Base-by-base conservation (phyloP, 2,797 vertebrate genomes). In the Microchirus variegatus region DNA sequence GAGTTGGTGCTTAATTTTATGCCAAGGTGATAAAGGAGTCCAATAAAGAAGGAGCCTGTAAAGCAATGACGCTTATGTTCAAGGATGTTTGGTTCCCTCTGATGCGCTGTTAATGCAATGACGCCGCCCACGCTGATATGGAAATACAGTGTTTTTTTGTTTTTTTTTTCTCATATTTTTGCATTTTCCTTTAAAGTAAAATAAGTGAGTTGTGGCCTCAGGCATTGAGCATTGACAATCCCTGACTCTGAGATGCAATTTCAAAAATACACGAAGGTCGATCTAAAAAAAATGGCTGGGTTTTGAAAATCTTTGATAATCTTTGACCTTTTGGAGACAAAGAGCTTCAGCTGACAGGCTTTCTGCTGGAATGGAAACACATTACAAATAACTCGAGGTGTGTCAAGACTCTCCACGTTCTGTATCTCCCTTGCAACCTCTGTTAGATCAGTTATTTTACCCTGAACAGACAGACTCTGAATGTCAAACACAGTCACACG, bases 201-300 rank as follows among this genome's bases (percentile, higher is more conserved):
- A 35, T 12, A 42, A 3, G 8, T 35, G 15, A 7, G 18, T 13
- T 15, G 19, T 1, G 15, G 57, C 50, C 48, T 47, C 41, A 10
- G 22, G 14, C 5, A 4, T 19, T 3, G 51, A 44, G 10, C 12
- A 58, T 15, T 9, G 5, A 8, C 31, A 31, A 31, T 31, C 31
- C 31, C 7, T 31, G 31, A 31, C 31, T 31, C 31, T 31, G 31
- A 31, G 31, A 31, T 8, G 7, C 31, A 31, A 49, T 53, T 51
- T 78, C 19, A 68, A 52, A 82, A 74, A 75, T 59, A 63, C 59
- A 59, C 61, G 62, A 78, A 82, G 70, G 77, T 76, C 74, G 61
- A 35, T 10, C 40, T 59, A 55, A 70, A 48, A 79, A 79, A 71
- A 49, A 67, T 67, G 55, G 63, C 55, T 9, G 46, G 37, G 42